phyloP scores from a whole-genome alignment of 2,797 vertebrate genomes.

The Coregonus sp. region DNA sequence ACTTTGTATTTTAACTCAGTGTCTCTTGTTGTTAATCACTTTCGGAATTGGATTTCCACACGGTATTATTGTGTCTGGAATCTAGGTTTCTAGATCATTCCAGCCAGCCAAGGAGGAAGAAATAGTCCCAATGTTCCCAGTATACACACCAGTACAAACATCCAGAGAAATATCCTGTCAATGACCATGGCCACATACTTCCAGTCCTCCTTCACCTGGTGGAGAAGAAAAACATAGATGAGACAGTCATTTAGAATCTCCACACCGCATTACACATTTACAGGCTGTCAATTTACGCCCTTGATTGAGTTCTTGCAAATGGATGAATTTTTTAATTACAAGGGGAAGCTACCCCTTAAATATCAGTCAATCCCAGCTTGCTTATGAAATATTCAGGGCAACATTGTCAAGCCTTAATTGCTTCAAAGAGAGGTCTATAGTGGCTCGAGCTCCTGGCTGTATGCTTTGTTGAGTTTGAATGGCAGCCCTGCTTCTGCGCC shows the following conservation, averaged over 20 bases:
- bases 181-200: conserved; percentile 96
- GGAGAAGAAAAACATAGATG: conserved; percentile 33
- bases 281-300: conserved; percentile 60
- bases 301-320: conserved; percentile 66
- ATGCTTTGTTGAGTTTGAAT: not conserved
- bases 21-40: not conserved
- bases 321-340: conserved; percentile 60
- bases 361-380: conserved; percentile 56
- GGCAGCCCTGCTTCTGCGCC: not conserved
- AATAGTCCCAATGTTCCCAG: conserved; percentile 93
- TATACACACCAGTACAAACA: conserved; percentile 91
- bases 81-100: conserved; percentile 83
- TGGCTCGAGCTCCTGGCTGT: not conserved
- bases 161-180: conserved; percentile 94
- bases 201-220: conserved; percentile 95
- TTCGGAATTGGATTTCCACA: not conserved
- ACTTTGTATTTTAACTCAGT: conserved; percentile 16
- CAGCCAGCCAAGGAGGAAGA: conserved; percentile 91
- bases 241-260: conserved; percentile 51
- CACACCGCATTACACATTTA: conserved; percentile 18
- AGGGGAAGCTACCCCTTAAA: conserved; percentile 54
- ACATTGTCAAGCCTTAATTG: conserved; percentile 38
- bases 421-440: conserved; percentile 27
- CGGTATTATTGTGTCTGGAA: conserved; percentile 1
- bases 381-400: conserved; percentile 60